A percentile compares a stretch with the other conserved stretches of the same genome.
Conservation (phyloP, 2,113 vertebrate species). For the Colaptes auratus region DNA sequence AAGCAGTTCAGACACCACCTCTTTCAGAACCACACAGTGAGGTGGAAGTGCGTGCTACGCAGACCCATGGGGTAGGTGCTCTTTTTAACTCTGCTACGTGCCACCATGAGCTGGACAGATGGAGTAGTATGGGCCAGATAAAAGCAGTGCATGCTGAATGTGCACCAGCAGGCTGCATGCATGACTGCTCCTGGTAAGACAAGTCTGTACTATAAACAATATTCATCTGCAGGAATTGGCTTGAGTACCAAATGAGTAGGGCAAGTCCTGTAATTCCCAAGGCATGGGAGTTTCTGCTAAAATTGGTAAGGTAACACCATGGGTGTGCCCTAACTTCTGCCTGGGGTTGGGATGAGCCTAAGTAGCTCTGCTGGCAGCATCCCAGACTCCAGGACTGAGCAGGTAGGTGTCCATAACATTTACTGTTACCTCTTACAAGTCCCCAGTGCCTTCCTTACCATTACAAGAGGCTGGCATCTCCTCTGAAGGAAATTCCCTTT, state of each 20-base stretch:
- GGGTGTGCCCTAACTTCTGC: background rate
- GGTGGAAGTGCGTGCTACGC: fast-evolving
- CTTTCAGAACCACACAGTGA: fast-evolving
- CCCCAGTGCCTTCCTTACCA: background rate
- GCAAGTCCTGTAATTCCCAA: background rate
- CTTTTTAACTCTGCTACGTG: background rate
- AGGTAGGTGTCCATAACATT: background rate
- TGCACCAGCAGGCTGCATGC: fast-evolving
- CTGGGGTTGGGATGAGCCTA: background rate
- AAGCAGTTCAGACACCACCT: fast-evolving
- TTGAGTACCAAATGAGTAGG: background rate
- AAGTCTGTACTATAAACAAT: background rate
- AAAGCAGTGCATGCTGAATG: background rate
- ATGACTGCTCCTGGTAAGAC: fast-evolving
- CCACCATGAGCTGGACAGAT: background rate
- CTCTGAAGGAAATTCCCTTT: background rate
- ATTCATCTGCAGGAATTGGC: background rate
- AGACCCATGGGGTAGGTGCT: background rate
- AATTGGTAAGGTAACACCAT: background rate
- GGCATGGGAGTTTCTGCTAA: background rate
- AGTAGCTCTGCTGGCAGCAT: background rate
- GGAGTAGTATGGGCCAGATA: fast-evolving
- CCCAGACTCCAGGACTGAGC: background rate
- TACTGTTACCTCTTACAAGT: background rate
- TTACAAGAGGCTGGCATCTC: background rate